Base-by-base conservation (phyloP, 2,113 vertebrate genomes). In the Forbesichthys agassizii region DNA sequence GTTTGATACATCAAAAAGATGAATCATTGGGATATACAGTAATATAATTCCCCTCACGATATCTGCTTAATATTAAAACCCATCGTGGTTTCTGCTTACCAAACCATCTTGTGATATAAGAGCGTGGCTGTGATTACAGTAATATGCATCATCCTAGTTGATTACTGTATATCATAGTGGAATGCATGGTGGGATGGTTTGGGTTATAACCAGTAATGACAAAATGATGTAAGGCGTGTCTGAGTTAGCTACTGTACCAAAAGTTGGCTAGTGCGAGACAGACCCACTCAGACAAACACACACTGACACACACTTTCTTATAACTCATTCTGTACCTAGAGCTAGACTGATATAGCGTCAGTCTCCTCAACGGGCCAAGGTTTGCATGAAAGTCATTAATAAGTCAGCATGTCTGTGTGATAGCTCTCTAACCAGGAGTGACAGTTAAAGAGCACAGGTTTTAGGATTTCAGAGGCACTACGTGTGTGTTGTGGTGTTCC, bases 371-470 rank as follows among this genome's bases (percentile, higher is more conserved):
- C 70, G 79, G 77, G 71, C 74, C 69, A 73, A 71, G 68, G 78
- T 83, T 84, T 81, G 84, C 82, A 83, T 88, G 82, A 86, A 85
- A 85, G 59, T 66, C 75, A 89, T 90, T 81, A 91, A 89, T 89
- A 85, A 90, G 81, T 89, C 83, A 89, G 78, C 68, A 84, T 85
- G 85, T 88, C 87, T 87, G 86, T 80, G 82, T 83, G 79, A 86
- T 88, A 88, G 87, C 86, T 85, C 88, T 85, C 80, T 88, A 90
- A 90, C 80, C 74, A 82, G 79, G 75, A 86, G 77, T 88, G 88
- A 88, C 88, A 86, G 86, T 82, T 89, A 84, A 81, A 88, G 85
- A 89, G 88, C 85, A 83, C 48, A 71, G 76, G 76, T 75, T 74
- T 81, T 52, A 42, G 36, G 36, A 42, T 42, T 42, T 42, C 36